Base-by-base conservation (phyloP, 2,888 invertebrate species). In the Drosophila basisetae region DNA sequence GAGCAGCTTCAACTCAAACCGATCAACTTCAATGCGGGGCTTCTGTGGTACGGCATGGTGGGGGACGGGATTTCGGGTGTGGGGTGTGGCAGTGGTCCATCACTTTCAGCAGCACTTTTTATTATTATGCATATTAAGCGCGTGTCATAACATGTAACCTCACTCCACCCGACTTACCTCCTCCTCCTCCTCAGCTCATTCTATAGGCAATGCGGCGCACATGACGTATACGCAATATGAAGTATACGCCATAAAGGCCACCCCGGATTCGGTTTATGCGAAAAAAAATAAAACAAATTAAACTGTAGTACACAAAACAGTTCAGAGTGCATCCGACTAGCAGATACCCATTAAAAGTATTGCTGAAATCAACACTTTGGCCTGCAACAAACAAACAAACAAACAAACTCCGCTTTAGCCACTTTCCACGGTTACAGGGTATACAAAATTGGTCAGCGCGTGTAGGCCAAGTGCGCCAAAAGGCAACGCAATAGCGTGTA, bases 51-150 rank as follows among this genome's bases (percentile, higher is more conserved):
- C 11, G 13, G 4, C 7, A 0, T 2, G 6, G 28, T 7, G 13
- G 16, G 3, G 18, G 7, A 49, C 30, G 6, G 2, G 25, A 16
- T 22, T 11, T 2, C 18, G 18, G 18, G 16, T 16, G 22, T 30
- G 0, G 13, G 16, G 0, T 9, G n/a, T 35, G n/a, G 28, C 30
- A 22, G 61, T 52, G 59, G 63, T 69, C 68, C 75, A 68, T 78
- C 78, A 78, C 68, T 84, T 82, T 84, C 73, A 82, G 73, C 68
- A 79, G 72, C 80, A 85, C 77, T 77, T 83, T 88, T 88, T 84
- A 82, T 84, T 88, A 80, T 89, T 84, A 84, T 84, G 84, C 89
- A 89, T 86, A 89, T 83, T 76, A 83, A 86, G 87, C 87, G 79
- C 82, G 81, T 83, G 87, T 79, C 82, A 84, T 86, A 84, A 80